Base-by-base conservation (phyloP, 2,113 vertebrate species). In the Leucoraja erinaceus region DNA sequence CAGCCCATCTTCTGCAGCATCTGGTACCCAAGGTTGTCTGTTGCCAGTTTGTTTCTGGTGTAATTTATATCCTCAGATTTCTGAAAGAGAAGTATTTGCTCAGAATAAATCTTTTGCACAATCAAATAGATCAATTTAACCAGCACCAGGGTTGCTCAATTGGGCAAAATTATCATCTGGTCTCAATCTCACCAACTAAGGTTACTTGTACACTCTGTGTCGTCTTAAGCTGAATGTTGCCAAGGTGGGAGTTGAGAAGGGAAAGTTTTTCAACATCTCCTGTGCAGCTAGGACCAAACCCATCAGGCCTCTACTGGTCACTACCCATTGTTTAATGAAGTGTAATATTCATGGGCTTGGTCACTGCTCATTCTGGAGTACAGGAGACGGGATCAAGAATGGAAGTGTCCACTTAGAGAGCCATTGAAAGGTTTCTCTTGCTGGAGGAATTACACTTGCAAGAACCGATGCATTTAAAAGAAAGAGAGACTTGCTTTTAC, bases 1-100 rank as follows among this genome's bases (percentile, higher is more conserved):
- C 99, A 99, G 94, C 99, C 99, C 99, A 99, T 99, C 95, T 99
- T 99, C 98, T 99, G 98, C 47, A 99, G 96, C 99, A 99, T 99
- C 93, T 98, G 97, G 95, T 99, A 99, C 93, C 99, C 99, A 0
- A 99, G 98, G 95, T 99, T 99, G 94, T 99, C 99, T 94, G 99
- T 98, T 0, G 99, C 99, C 96, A 99, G 95, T 94, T 54, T 91
- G 66, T 91, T 72, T 74, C 54, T 38, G 47, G 38, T 74, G 68
- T 91, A 91, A 72, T 74, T 91, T 91, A 91, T 47, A 72, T 91
- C 90, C 63, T 91, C 90, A 54, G 22, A 72, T 91, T 74, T 91
- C 90, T 91, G 66, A 47, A 72, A 91, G 38, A 54, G 10, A 54
- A 91, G 25, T 8, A 70, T 33, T 84, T n/a, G 10, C 16, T 90